phyloP scores from a whole-genome alignment of 2,888 invertebrate genomes.

The Calephelis perditalis region DNA sequence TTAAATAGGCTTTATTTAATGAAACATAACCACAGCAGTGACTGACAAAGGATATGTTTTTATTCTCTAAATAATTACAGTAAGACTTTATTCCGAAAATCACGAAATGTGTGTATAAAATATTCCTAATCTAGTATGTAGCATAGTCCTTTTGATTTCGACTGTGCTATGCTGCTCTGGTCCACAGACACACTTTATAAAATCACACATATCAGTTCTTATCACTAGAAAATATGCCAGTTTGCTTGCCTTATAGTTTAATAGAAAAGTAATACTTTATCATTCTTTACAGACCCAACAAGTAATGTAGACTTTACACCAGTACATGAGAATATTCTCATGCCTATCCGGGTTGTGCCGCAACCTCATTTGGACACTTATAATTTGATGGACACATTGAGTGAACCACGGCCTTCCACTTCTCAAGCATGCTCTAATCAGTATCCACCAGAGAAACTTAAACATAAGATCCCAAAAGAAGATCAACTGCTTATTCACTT shows the following conservation, averaged over 20 bases:
- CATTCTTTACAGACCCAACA: conserved; percentile 39
- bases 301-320: conserved; percentile 42
- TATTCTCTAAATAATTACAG: too few relatives aligned
- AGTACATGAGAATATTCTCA: conserved; percentile 42
- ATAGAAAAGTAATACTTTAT: background rate
- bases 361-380: conserved; percentile 28
- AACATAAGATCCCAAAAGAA: conserved; percentile 2
- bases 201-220: too few relatives aligned
- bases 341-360: conserved; percentile 23
- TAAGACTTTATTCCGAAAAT: too few relatives aligned
- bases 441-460: conserved; percentile 7
- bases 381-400: conserved; percentile 32
- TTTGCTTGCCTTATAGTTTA: background rate
- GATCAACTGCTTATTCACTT: conserved; percentile 4
- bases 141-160: too few relatives aligned
- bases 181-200: too few relatives aligned
- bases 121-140: too few relatives aligned
- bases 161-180: too few relatives aligned
- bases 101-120: too few relatives aligned
- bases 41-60: too few relatives aligned
- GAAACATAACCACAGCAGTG: too few relatives aligned
- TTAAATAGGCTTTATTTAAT: too few relatives aligned
- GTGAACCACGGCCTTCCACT: conserved; percentile 1
- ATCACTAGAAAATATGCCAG: too few relatives aligned
- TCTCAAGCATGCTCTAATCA: conserved; percentile 3